Percentiles rank a stretch among this genome's conserved stretches.
Evolutionary conservation across 2,888 invertebrate genomes (phyloP).

Genomic region (Xanthostigma xanthostigma): DNA sequence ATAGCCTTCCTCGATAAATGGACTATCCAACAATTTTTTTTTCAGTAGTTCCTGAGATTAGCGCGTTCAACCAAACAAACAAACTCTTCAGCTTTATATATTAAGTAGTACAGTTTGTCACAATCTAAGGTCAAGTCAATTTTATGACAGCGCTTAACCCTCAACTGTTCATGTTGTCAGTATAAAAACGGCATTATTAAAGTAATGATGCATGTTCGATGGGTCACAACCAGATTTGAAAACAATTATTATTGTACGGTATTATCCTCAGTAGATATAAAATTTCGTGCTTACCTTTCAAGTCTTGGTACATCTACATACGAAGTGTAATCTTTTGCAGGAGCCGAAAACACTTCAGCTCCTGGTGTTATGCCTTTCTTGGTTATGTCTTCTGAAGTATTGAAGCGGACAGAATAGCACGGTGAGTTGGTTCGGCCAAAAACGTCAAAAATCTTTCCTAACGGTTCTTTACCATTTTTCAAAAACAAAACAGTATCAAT

Average conservation of each 20-base stretch:
- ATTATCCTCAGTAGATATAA: neutral
- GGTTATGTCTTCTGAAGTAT: slow-evolving; percentile 57
- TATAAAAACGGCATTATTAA: neutral
- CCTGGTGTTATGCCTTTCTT: slow-evolving; percentile 50
- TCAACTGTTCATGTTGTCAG: neutral
- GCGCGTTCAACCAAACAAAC: too few species aligned
- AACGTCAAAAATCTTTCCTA: slow-evolving; percentile 81
- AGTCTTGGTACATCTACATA: slow-evolving; percentile 62
- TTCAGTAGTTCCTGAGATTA: too few species aligned
- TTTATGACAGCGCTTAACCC: too few species aligned
- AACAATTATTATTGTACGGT: too few species aligned
- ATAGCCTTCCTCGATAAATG: too few species aligned
- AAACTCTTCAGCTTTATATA: too few species aligned
- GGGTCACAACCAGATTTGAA: too few species aligned
- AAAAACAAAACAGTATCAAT: slow-evolving; percentile 78
- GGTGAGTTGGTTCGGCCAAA: slow-evolving; percentile 78
- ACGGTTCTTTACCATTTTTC: slow-evolving; percentile 55
- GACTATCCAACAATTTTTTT: too few species aligned
- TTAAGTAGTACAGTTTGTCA: too few species aligned
- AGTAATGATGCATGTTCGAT: too few species aligned
- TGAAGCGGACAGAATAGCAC: slow-evolving; percentile 82
- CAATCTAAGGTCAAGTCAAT: too few species aligned
- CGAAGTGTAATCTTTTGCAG: slow-evolving; percentile 56
- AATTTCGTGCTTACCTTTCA: slow-evolving; percentile 39
- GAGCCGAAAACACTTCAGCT: slow-evolving; percentile 68